phyloP scores from a whole-genome alignment of 2,797 vertebrate genomes.

The Anguilla marmorata region DNA sequence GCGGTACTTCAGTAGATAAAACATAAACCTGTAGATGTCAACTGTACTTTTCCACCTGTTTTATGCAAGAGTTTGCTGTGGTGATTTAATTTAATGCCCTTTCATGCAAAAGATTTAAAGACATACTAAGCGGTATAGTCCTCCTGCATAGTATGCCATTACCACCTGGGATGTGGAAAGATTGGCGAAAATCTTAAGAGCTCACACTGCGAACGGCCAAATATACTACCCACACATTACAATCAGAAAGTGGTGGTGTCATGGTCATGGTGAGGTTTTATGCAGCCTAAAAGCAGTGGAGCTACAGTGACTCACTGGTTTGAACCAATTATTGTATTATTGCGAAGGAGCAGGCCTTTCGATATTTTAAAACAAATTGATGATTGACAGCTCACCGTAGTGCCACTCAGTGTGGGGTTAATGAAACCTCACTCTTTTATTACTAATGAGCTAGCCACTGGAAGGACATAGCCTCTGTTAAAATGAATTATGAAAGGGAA shows the following conservation, averaged over 20 bases:
- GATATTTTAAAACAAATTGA: background rate
- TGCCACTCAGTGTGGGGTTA: background rate
- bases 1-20: background rate
- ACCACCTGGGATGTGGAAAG: background rate
- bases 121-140: too few relatives aligned
- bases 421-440: background rate
- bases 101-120: background rate
- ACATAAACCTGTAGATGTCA: background rate
- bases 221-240: background rate
- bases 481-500: background rate
- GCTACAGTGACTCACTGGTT: background rate
- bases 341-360: background rate
- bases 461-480: background rate
- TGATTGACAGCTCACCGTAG: background rate
- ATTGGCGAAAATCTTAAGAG: background rate
- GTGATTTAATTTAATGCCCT: background rate
- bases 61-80: background rate
- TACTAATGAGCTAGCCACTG: background rate
- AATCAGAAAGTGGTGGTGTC: background rate
- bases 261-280: background rate
- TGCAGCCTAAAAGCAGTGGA: background rate
- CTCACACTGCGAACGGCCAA: background rate
- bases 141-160: background rate
- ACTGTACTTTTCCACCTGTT: background rate
- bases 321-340: background rate